Evolutionary conservation across 2,797 vertebrate genomes (phyloP).

Genomic region (Bovichtus variegatus): DNA sequence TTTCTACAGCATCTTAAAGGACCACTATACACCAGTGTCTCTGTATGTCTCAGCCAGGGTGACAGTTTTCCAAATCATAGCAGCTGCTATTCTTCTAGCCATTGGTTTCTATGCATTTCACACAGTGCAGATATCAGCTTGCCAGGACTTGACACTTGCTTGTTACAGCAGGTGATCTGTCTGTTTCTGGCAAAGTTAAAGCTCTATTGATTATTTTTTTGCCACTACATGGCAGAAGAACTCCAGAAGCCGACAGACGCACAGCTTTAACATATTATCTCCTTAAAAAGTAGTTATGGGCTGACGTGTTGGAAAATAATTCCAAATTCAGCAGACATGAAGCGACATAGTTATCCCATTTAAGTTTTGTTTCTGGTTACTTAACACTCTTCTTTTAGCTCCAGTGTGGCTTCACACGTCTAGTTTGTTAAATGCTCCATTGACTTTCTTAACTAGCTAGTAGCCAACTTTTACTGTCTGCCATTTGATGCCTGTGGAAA

Average conservation of each 20-base stretch:
- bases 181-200: background rate
- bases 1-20: background rate
- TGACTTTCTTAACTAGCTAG: background rate
- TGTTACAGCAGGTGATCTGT: background rate
- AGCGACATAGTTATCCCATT: background rate
- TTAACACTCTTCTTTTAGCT: background rate
- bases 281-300: background rate
- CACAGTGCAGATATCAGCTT: background rate
- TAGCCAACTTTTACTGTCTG: too few species aligned
- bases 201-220: background rate
- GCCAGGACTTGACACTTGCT: background rate
- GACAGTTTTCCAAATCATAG: background rate
- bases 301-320: too few species aligned
- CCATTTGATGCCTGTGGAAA: background rate
- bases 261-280: background rate
- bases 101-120: background rate
- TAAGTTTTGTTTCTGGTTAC: background rate
- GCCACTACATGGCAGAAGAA: background rate
- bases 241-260: background rate
- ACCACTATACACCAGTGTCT: background rate
- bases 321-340: background rate
- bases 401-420: background rate
- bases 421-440: background rate
- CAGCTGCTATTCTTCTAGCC: background rate
- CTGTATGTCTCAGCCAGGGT: background rate